Evolutionary conservation across 2,113 vertebrate genomes (phyloP).

Genomic region (Pontoporia blainvillei): DNA sequence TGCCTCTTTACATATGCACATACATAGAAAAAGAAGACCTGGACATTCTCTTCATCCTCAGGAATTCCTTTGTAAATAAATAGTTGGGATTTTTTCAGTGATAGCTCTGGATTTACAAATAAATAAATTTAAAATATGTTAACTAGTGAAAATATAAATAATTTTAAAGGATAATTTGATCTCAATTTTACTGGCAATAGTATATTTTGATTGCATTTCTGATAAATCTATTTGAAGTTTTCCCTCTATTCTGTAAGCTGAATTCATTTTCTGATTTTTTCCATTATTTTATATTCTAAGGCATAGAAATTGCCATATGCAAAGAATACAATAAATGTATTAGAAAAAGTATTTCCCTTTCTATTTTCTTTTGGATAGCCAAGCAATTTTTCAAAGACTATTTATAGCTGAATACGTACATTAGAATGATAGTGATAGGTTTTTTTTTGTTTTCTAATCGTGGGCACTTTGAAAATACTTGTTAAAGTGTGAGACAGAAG

Average conservation of each 20-base stretch:
- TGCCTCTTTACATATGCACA: not conserved
- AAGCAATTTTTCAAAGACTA: constrained; percentile 5
- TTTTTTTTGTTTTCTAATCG: not conserved
- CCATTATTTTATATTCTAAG: not conserved
- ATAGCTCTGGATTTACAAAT: not conserved
- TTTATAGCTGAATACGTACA: not conserved
- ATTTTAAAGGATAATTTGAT: not conserved
- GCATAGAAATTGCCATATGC: not conserved
- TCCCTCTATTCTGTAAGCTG: not conserved
- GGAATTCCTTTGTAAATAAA: not conserved
- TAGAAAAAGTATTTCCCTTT: not conserved
- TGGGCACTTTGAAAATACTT: not conserved
- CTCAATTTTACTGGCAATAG: not conserved
- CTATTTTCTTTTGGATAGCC: not conserved
- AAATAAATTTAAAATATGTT: not conserved
- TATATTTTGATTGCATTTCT: not conserved
- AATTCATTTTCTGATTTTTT: not conserved
- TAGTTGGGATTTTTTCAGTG: not conserved
- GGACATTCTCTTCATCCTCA: not conserved
- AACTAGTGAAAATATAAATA: not conserved
- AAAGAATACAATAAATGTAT: not conserved
- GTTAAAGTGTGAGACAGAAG: not conserved
- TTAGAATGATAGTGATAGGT: not conserved
- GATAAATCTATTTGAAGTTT: not conserved
- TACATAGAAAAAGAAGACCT: not conserved